Percentiles rank a stretch among this genome's conserved stretches.
phyloP scores from a whole-genome alignment of 2,888 invertebrate genomes.

The Himalopsyche anomala region DNA sequence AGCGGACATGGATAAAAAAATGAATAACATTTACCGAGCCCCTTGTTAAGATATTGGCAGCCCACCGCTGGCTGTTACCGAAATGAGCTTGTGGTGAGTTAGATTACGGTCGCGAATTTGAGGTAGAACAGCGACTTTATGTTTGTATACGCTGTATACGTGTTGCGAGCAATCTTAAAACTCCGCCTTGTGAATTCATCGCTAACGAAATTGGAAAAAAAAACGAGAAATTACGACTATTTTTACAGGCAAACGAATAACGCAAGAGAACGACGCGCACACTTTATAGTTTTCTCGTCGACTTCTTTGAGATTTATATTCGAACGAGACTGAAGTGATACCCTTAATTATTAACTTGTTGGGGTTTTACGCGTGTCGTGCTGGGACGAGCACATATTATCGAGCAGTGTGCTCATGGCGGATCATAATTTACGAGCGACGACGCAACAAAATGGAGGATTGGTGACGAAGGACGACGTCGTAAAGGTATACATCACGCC shows the following conservation, averaged over 20 bases:
- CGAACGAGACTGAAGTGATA: constrained; percentile 28
- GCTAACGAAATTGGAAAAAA: constrained; percentile 17
- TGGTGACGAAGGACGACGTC: constrained; percentile 19
- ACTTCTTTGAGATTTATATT: constrained; percentile 9
- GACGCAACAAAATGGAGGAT: constrained; percentile 31
- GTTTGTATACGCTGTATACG: no score
- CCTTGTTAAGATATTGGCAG: no score
- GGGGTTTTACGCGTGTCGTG: constrained; percentile 20
- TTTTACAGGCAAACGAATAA: constrained; percentile 28
- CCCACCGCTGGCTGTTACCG: no score
- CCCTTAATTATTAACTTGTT: constrained; percentile 36
- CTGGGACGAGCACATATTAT: constrained; percentile 9
- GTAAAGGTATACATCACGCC: constrained; percentile 16
- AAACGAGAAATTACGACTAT: constrained; percentile 16
- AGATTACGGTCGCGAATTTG: no score
- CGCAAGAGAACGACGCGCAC: constrained; percentile 3
- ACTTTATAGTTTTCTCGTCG: constrained; percentile 24
- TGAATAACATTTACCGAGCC: no score
- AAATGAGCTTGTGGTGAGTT: no score
- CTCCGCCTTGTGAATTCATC: background rate
- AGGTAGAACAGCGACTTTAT: no score
- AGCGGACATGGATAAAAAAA: no score
- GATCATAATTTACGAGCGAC: constrained; percentile 31
- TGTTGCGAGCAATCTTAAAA: background rate
- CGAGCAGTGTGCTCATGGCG: constrained; percentile 27